A percentile compares a stretch with the other conserved stretches of the same genome.
phyloP scores from a whole-genome alignment of 2,888 invertebrate genomes.

The Athalia cordata region DNA sequence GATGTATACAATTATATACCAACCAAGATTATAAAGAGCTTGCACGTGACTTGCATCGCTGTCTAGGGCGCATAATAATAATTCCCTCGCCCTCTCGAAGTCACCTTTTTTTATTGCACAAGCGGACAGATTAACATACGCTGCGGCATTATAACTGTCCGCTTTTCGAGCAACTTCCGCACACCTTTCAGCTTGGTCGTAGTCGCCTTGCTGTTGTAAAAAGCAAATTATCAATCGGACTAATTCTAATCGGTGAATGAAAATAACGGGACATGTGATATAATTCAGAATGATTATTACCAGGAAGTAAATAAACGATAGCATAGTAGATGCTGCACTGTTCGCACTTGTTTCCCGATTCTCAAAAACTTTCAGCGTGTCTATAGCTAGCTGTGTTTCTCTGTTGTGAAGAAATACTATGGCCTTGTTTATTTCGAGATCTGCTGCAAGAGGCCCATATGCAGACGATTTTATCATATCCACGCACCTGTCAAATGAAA shows the following conservation, averaged over 20 bases:
- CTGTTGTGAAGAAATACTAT: conserved; percentile 89
- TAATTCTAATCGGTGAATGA: not conserved
- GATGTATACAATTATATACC: conserved; percentile 49
- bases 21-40: conserved; percentile 88
- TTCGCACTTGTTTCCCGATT: conserved; percentile 90
- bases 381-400: conserved; percentile 87
- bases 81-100: conserved; percentile 82
- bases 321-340: conserved; percentile 88
- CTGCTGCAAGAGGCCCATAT: conserved; percentile 87
- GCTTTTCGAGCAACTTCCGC: conserved; percentile 84
- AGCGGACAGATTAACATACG: conserved; percentile 90
- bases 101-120: conserved; percentile 83
- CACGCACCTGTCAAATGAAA: conserved; percentile 85
- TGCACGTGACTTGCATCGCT: conserved; percentile 89
- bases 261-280: conserved; percentile 7
- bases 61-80: conserved; percentile 84
- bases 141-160: conserved; percentile 87
- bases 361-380: conserved; percentile 89
- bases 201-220: conserved; percentile 83
- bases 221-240: conserved; percentile 5
- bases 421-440: conserved; percentile 93
- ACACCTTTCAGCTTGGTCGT: conserved; percentile 85
- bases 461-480: conserved; percentile 94
- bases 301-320: conserved; percentile 88
- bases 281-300: conserved; percentile 72